These are phyloP conservation scores for Percopsis omiscomaycus DNA, from an alignment of 2,797 vertebrate genomes.

Conservation along the genomic window DNA sequence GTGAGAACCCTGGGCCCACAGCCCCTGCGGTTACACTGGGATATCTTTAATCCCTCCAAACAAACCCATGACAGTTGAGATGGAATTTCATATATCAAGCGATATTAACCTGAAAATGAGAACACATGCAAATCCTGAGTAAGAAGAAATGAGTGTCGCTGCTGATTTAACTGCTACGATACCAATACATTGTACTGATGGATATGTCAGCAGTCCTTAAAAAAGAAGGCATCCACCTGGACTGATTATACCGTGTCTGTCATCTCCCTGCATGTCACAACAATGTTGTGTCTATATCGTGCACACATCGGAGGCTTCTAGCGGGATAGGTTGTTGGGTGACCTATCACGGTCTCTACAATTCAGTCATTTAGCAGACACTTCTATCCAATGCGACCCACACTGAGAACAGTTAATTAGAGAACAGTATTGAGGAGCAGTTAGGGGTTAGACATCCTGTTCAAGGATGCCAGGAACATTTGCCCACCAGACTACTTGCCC, in stretches of 20 bases:
- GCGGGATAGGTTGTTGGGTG: conserved; percentile 22
- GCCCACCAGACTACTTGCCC: no score
- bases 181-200: neutral
- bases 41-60: conserved; percentile 76
- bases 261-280: conserved; percentile 22
- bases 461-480: no score
- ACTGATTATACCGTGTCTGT: conserved; percentile 1
- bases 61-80: conserved; percentile 66
- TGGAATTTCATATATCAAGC: conserved; percentile 62
- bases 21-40: conserved; percentile 61
- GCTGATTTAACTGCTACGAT: conserved; percentile 14
- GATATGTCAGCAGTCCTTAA: neutral
- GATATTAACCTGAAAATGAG: conserved; percentile 59
- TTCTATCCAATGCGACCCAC: no score
- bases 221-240: neutral
- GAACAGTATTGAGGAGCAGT: no score
- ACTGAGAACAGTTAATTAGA: no score
- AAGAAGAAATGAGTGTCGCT: neutral
- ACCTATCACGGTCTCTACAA: conserved; percentile 33
- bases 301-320: conserved; percentile 14
- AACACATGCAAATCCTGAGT: no score
- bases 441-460: no score
- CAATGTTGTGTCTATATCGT: conserved; percentile 24
- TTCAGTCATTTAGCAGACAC: no score
- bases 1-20: conserved; percentile 51